Percentiles rank a stretch among this genome's conserved stretches.
phyloP scores from a whole-genome alignment of 2,113 vertebrate species.

The Coptodon bakossiorum region DNA sequence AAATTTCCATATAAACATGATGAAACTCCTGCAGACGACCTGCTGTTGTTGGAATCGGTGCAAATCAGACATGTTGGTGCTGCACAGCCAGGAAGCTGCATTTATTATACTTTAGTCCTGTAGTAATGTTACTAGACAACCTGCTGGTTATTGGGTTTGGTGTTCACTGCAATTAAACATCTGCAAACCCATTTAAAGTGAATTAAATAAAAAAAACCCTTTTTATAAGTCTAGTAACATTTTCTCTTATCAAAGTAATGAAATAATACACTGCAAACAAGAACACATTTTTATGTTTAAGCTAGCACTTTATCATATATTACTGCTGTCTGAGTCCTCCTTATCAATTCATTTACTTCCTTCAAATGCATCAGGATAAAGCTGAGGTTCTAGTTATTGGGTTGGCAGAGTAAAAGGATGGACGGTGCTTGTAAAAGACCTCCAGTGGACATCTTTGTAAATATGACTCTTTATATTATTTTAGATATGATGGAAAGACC shows the following conservation, averaged over 20 bases:
- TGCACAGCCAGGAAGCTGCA: background rate
- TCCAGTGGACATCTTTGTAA: background rate
- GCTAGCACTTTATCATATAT: background rate
- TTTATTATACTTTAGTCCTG: background rate
- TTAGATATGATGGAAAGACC: background rate
- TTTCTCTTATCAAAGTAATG: background rate
- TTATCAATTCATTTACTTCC: background rate
- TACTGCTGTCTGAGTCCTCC: background rate
- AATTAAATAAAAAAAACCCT: too few relatives aligned
- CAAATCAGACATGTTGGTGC: background rate
- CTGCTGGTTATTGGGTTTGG: background rate
- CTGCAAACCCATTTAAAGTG: background rate
- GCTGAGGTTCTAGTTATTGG: background rate
- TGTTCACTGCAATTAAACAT: background rate
- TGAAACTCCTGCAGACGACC: background rate
- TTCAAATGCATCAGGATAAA: background rate
- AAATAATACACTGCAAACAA: background rate
- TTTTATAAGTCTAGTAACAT: background rate
- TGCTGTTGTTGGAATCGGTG: background rate
- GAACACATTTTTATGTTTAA: background rate
- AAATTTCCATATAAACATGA: background rate
- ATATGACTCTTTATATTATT: background rate
- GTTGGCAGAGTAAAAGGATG: background rate
- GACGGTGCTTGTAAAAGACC: background rate
- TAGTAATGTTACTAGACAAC: background rate